Evolutionary conservation across 2,797 vertebrate genomes (phyloP).

Genomic region (Typhlichthys subterraneus): DNA sequence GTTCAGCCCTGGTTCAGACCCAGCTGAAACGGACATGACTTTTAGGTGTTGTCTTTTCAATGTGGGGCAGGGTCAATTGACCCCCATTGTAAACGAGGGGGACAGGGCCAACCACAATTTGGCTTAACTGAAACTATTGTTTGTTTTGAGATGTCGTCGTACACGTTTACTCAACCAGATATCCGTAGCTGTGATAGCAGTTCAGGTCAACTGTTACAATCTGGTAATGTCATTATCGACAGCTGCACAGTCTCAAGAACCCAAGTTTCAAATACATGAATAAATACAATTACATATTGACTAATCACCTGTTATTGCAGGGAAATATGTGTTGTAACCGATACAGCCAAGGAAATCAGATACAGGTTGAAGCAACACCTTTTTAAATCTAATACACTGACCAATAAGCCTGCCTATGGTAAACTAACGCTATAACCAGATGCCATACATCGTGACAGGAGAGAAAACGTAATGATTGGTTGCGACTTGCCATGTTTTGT

Average conservation of each 20-base stretch:
- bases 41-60: slow-evolving; percentile 54
- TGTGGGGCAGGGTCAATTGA: slow-evolving; percentile 40
- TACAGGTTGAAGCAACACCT: neutral
- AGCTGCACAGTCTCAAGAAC: slow-evolving; percentile 15
- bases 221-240: slow-evolving; percentile 16
- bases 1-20: slow-evolving; percentile 33
- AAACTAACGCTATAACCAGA: slow-evolving; percentile 26
- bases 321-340: slow-evolving; percentile 5
- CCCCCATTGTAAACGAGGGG: slow-evolving; percentile 43
- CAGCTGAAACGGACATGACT: slow-evolving; percentile 49
- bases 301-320: slow-evolving; percentile 11
- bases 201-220: slow-evolving; percentile 8
- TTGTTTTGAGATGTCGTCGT: slow-evolving; percentile 1
- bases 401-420: neutral
- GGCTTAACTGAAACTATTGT: slow-evolving; percentile 35
- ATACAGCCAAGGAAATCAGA: neutral
- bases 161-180: slow-evolving; percentile 1
- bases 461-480: slow-evolving; percentile 1
- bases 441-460: slow-evolving; percentile 15
- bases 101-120: slow-evolving; percentile 18
- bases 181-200: neutral
- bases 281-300: slow-evolving; percentile 1
- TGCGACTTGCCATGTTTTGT: slow-evolving; percentile 24
- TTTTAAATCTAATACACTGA: slow-evolving; percentile 4
- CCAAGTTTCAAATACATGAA: slow-evolving; percentile 17